These are phyloP conservation scores for Clepsis dumicolana DNA, from an alignment of 2,888 invertebrate species.

Conservation along the genomic window DNA sequence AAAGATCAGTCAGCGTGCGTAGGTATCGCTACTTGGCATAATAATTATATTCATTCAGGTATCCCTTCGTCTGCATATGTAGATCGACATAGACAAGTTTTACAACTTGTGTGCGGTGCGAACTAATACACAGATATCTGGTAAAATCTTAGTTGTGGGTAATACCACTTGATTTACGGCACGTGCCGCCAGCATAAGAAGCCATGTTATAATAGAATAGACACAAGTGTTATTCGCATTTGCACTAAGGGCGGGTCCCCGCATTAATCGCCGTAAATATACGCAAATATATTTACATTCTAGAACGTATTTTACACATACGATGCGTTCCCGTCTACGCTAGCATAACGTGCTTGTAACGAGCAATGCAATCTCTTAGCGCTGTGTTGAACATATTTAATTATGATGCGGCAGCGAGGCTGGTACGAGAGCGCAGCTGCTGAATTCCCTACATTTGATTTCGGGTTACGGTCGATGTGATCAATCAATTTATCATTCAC, in stretches of 20 bases:
- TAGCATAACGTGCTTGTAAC: slow-evolving; percentile 16
- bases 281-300: slow-evolving; percentile 31
- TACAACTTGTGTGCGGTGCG: too few species aligned
- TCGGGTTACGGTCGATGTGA: slow-evolving; percentile 22
- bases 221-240: slow-evolving; percentile 19
- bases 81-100: too few species aligned
- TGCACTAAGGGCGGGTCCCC: slow-evolving; percentile 24
- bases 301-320: slow-evolving; percentile 16
- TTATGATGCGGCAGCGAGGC: slow-evolving; percentile 16
- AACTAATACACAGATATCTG: slow-evolving; percentile 12
- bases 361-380: slow-evolving; percentile 24
- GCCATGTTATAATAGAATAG: slow-evolving; percentile 24
- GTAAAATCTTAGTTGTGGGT: not conserved
- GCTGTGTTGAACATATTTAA: slow-evolving; percentile 18
- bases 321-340: not conserved
- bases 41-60: too few species aligned
- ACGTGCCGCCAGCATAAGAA: slow-evolving; percentile 11
- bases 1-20: too few species aligned
- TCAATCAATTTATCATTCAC: slow-evolving; percentile 36
- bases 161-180: slow-evolving; percentile 24
- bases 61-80: too few species aligned
- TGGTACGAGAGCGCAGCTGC: slow-evolving; percentile 13
- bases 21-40: too few species aligned
- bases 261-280: slow-evolving; percentile 34
- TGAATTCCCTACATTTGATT: slow-evolving; percentile 20